Percentiles rank a stretch among this genome's conserved stretches.
These are phyloP conservation scores for Limenitis camilla DNA, from an alignment of 2,888 invertebrate genomes.

Conservation along the genomic window DNA sequence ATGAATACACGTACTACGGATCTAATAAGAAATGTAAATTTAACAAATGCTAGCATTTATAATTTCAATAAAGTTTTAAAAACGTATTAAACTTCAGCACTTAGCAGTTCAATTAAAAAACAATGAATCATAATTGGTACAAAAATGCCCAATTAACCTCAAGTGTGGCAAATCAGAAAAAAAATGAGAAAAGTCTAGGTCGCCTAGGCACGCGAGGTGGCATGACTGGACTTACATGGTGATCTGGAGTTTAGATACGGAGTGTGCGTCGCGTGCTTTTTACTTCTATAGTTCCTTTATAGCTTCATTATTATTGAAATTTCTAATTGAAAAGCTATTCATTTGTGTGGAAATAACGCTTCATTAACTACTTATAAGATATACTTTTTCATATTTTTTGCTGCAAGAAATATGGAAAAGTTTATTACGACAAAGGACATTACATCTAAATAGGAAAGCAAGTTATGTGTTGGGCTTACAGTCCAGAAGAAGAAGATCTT, in stretches of 20 bases:
- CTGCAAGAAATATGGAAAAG: too few relatives aligned
- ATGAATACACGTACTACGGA: too few relatives aligned
- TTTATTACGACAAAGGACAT: too few relatives aligned
- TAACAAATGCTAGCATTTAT: not conserved
- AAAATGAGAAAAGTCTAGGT: conserved; percentile 19
- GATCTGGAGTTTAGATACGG: conserved; percentile 28
- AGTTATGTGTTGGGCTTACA: too few relatives aligned
- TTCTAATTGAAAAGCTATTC: too few relatives aligned
- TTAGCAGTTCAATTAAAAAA: conserved; percentile 1
- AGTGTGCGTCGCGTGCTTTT: conserved; percentile 17
- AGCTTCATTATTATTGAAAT: conserved; percentile 24
- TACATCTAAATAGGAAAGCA: too few relatives aligned
- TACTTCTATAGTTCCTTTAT: conserved; percentile 17
- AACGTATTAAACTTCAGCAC: not conserved
- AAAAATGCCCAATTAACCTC: not conserved
- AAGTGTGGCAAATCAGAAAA: conserved; percentile 6
- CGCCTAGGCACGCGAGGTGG: conserved; percentile 32
- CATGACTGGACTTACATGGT: conserved; percentile 26
- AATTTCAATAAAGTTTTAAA: not conserved
- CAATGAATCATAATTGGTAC: not conserved
- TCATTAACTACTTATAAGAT: conserved; percentile 4
- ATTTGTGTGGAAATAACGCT: too few relatives aligned
- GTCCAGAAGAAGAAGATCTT: too few relatives aligned
- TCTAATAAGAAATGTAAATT: too few relatives aligned
- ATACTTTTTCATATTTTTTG: too few relatives aligned